Conservation (phyloP, 2,797 vertebrate genomes). For the Oreonectes daqikongensis region DNA sequence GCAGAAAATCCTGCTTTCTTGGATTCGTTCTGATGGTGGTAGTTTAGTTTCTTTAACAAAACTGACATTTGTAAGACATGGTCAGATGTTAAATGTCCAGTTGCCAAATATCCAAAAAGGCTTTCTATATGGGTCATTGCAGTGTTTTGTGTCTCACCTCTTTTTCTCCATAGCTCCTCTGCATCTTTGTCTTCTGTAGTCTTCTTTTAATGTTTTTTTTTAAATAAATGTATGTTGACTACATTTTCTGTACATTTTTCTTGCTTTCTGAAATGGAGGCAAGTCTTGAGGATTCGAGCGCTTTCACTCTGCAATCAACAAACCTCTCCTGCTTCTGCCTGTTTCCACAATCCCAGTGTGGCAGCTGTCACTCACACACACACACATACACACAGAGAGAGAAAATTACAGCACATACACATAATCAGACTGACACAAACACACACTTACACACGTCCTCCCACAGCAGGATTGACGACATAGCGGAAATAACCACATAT, state of each 20-base stretch:
- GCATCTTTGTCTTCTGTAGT: constrained; percentile 53
- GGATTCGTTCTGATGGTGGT: neutral
- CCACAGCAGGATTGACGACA: constrained; percentile 34
- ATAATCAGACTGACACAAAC: constrained; percentile 28
- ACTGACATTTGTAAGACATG: neutral
- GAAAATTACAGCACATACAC: constrained; percentile 44
- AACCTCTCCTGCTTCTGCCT: constrained; percentile 51
- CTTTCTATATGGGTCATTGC: neutral
- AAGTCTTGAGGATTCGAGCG: constrained; percentile 17
- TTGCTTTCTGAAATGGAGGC: constrained; percentile 17
- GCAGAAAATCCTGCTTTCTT: neutral
- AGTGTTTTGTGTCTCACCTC: neutral
- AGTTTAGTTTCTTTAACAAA: neutral
- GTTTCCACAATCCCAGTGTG: constrained; percentile 33
- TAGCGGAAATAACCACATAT: constrained; percentile 52
- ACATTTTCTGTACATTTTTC: constrained; percentile 59
- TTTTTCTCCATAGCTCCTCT: constrained; percentile 32
- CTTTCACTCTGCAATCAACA: constrained; percentile 21
- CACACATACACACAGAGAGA: constrained; percentile 46
- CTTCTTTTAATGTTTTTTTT: constrained; percentile 6
- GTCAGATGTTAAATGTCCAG: neutral
- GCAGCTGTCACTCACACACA: constrained; percentile 34
- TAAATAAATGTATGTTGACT: constrained; percentile 67
- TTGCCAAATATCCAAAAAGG: neutral
- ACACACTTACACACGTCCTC: constrained; percentile 36